phyloP scores from a whole-genome alignment of 2,113 vertebrate species.

The Lasiurus cinereus region DNA sequence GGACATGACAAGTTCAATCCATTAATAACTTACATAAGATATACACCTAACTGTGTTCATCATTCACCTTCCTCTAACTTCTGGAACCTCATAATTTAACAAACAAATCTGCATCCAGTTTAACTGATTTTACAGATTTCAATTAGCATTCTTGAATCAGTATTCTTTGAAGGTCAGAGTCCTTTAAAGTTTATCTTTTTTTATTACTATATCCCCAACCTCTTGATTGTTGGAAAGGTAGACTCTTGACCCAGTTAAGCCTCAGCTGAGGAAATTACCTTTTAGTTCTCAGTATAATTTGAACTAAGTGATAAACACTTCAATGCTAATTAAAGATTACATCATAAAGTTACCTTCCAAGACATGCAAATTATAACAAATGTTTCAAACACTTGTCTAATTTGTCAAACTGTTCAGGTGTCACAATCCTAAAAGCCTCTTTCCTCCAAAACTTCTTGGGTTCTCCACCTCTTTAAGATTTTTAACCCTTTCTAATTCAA shows the following conservation, averaged over 20 bases:
- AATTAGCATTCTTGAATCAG: background rate
- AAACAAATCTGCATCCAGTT: slow-evolving; percentile 36
- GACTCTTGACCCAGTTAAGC: slow-evolving; percentile 22
- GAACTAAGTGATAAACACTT: slow-evolving; percentile 40
- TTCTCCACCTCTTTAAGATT: background rate
- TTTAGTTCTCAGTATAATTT: slow-evolving; percentile 51
- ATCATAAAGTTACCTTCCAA: slow-evolving; percentile 49
- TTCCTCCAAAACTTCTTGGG: background rate
- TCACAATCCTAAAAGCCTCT: background rate
- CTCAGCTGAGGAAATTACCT: slow-evolving; percentile 4
- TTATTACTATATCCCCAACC: slow-evolving; percentile 6
- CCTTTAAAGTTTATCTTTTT: slow-evolving; percentile 28
- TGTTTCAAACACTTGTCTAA: slow-evolving; percentile 7
- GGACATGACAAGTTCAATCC: background rate
- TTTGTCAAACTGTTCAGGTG: background rate
- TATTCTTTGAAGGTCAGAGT: background rate
- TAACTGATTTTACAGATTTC: slow-evolving; percentile 55
- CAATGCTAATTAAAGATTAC: slow-evolving; percentile 46
- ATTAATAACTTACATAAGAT: slow-evolving; percentile 22
- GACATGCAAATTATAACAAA: slow-evolving; percentile 39
- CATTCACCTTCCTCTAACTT: slow-evolving; percentile 9
- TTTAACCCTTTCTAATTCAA: background rate
- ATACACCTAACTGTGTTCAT: slow-evolving; percentile 5
- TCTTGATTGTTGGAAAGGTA: slow-evolving; percentile 40
- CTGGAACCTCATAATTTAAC: slow-evolving; percentile 57